Conservation (phyloP, 2,888 invertebrate genomes). For the Acanthococcus lagerstroemiae region DNA sequence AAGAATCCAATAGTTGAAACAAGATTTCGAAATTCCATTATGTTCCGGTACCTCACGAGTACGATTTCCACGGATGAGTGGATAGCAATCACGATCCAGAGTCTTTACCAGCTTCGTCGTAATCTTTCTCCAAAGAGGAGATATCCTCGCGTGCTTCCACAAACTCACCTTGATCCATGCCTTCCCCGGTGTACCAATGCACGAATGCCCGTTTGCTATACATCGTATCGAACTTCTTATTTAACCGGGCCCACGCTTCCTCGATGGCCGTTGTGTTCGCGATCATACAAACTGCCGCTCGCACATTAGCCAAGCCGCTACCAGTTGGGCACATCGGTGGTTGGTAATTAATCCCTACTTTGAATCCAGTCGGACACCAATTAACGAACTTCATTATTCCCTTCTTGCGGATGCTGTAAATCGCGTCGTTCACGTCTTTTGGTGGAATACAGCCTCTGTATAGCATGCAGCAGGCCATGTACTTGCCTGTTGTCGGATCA, state of each 20-base stretch:
- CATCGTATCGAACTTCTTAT: constrained; percentile 23
- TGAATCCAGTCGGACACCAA: constrained; percentile 24
- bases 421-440: constrained; percentile 23
- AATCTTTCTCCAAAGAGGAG: constrained; percentile 19
- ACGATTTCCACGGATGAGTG: too few relatives aligned
- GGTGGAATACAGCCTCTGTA: constrained; percentile 24
- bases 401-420: constrained; percentile 17
- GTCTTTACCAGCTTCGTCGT: constrained; percentile 26
- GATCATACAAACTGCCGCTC: constrained; percentile 22
- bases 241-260: constrained; percentile 22
- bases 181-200: constrained; percentile 27
- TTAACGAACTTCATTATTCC: constrained; percentile 23
- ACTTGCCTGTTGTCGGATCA: constrained; percentile 20
- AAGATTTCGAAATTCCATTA: not conserved
- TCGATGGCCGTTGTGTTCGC: constrained; percentile 21
- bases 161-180: constrained; percentile 24
- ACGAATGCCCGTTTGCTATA: constrained; percentile 20
- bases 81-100: not conserved
- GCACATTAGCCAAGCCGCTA: constrained; percentile 19
- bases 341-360: constrained; percentile 26
- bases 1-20: too few relatives aligned
- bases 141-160: constrained; percentile 21
- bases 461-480: constrained; percentile 23
- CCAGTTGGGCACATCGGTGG: constrained; percentile 18
- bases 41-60: not conserved